These are phyloP conservation scores for Bradypus variegatus DNA, from an alignment of 2,797 vertebrate species.

Conservation along the genomic window DNA sequence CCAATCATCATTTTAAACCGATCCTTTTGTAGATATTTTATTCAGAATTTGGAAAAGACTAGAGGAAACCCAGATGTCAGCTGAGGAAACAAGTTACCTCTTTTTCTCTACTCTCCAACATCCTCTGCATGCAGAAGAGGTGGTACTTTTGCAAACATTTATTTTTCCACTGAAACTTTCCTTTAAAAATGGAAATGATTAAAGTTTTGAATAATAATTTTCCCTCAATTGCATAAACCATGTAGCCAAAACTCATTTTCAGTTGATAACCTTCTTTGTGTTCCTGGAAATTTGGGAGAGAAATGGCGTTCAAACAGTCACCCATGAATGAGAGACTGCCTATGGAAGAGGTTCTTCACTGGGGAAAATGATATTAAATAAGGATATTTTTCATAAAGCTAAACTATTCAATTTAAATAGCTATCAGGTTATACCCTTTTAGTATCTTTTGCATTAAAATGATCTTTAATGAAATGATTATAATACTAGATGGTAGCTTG, in stretches of 20 bases:
- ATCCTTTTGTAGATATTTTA: slow-evolving; percentile 10
- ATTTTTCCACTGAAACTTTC: slow-evolving; percentile 51
- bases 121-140: slow-evolving; percentile 15
- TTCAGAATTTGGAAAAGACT: slow-evolving; percentile 11
- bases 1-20: slow-evolving; percentile 34
- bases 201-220: slow-evolving; percentile 57
- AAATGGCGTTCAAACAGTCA: background rate
- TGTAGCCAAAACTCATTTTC: slow-evolving; percentile 18
- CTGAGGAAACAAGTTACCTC: slow-evolving; percentile 37
- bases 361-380: slow-evolving; percentile 28
- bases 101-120: background rate
- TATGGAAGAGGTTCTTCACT: slow-evolving; percentile 32
- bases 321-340: slow-evolving; percentile 35
- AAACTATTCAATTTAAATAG: slow-evolving; percentile 43
- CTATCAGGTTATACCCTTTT: slow-evolving; percentile 43
- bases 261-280: slow-evolving; percentile 4
- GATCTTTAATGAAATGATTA: slow-evolving; percentile 39
- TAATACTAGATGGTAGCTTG: slow-evolving; percentile 19
- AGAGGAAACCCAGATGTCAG: slow-evolving; percentile 54
- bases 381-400: slow-evolving; percentile 25
- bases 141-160: slow-evolving; percentile 41
- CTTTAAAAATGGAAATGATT: slow-evolving; percentile 59
- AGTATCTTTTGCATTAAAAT: slow-evolving; percentile 47
- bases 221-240: slow-evolving; percentile 48
- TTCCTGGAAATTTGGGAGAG: background rate